Base-by-base conservation (phyloP, 2,113 vertebrate genomes). In the Spea multiplicata region DNA sequence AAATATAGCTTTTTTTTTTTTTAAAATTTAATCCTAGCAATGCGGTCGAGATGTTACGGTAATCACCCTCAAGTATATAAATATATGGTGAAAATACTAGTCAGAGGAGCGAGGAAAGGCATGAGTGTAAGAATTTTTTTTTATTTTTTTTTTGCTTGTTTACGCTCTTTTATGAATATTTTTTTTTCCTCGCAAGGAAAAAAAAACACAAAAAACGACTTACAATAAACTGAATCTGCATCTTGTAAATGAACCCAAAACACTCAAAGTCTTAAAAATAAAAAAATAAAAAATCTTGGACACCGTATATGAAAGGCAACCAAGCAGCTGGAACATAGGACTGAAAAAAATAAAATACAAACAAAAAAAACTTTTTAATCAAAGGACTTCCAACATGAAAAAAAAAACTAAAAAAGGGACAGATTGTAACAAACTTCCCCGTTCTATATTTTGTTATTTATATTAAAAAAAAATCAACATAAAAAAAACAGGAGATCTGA, bases 21-120 rank as follows among this genome's bases (percentile, higher is more conserved):
- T 30, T 30, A 30, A 30, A 52, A n/a, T n/a, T 47, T 75, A 73
- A 91, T 90, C 93, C 92, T 92, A n/a, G 93, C 94, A 94, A n/a
- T 94, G 94, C 94, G 94, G 94, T 92, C 94, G n/a, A n/a, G n/a
- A 94, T 95, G 93, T 94, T n/a, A 91, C 82, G 93, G 94, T 87
- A 85, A 82, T 81, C 82, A n/a, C n/a, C n/a, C n/a, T n/a, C n/a
- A n/a, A n/a, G n/a, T n/a, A n/a, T n/a, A n/a, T n/a, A n/a, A n/a
- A n/a, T n/a, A n/a, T n/a, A n/a, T n/a, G n/a, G n/a, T n/a, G n/a
- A n/a, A n/a, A n/a, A n/a, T 82, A 84, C 86, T 71, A 72, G 76
- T 79, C 84, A n/a, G n/a, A n/a, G n/a, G 84, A 84, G 82, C 86
- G 85, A 85, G 84, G 83, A 84, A 84, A 88, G n/a, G 91, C 93